Percentiles rank a stretch among this genome's conserved stretches.
Evolutionary conservation across 2,113 vertebrate species (phyloP).

Genomic region (Nesoenas mayeri): DNA sequence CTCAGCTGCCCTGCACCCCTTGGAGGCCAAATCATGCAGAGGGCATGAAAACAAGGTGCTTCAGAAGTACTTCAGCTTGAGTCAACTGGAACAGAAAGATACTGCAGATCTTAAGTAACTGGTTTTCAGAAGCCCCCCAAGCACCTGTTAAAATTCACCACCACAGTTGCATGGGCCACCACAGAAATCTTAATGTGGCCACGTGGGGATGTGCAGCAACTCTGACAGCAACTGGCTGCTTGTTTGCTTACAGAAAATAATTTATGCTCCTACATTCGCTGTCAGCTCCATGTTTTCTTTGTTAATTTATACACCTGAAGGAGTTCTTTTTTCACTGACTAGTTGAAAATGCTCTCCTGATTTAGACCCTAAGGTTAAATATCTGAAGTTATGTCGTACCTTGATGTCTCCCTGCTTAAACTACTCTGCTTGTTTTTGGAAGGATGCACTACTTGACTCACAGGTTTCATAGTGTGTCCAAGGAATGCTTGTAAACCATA

Average conservation of each 20-base stretch:
- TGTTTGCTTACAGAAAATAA: neutral
- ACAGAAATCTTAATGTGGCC: neutral
- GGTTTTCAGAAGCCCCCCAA: neutral
- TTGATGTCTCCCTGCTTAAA: neutral
- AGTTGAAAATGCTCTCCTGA: neutral
- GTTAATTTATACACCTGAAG: neutral
- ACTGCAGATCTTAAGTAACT: neutral
- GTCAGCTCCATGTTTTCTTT: neutral
- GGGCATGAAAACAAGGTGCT: neutral
- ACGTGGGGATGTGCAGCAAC: neutral
- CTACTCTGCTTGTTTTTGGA: neutral
- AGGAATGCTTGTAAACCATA: neutral
- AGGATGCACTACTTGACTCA: neutral
- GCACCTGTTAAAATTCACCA: neutral
- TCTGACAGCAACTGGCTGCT: conserved; percentile 2
- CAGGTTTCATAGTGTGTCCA: neutral
- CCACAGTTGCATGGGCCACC: neutral
- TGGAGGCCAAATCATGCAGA: neutral
- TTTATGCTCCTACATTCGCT: neutral
- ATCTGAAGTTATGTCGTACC: neutral
- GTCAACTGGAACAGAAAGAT: neutral
- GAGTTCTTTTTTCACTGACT: neutral
- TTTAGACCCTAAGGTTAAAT: neutral
- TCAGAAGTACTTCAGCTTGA: neutral
- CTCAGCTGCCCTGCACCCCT: neutral